These are phyloP conservation scores for Epizoanthus scotinus DNA, from an alignment of 92 coral and sea anemone genomes.

Conservation along the genomic window DNA sequence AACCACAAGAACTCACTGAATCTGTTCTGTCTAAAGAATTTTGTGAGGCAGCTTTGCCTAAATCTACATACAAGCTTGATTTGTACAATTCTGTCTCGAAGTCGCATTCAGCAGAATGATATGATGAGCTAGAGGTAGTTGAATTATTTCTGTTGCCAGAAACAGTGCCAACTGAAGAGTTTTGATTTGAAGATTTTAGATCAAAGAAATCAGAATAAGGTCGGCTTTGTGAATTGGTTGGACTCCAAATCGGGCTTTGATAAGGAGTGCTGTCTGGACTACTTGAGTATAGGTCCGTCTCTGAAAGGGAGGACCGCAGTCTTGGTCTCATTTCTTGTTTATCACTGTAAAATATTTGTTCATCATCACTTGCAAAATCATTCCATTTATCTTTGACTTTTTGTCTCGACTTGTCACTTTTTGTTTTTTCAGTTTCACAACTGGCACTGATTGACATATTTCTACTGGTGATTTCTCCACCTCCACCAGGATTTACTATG, in stretches of 20 bases:
- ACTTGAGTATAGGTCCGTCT: constrained; percentile 55
- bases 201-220: constrained; percentile 39
- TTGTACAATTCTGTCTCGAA: constrained; percentile 38
- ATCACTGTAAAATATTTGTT: constrained; percentile 1
- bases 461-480: constrained; percentile 36
- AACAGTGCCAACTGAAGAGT: not conserved
- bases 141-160: not conserved
- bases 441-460: constrained; percentile 32
- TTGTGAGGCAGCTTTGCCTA: constrained; percentile 21
- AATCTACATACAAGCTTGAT: constrained; percentile 43
- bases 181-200: constrained; percentile 19
- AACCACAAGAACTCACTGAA: constrained; percentile 43
- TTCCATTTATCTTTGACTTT: constrained; percentile 41
- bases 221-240: constrained; percentile 17
- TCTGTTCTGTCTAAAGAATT: constrained; percentile 44
- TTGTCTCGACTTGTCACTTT: not conserved
- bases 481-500: not conserved
- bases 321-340: constrained; percentile 26
- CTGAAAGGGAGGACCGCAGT: constrained; percentile 52
- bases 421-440: not conserved
- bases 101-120: constrained; percentile 22
- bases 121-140: not conserved
- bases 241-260: constrained; percentile 47
- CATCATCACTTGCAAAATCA: constrained; percentile 49
- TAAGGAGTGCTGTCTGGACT: constrained; percentile 30